A percentile compares a stretch with the other conserved stretches of the same genome.
Evolutionary conservation across 2,797 vertebrate species (phyloP).

Genomic region (Chiloscyllium punctatum): DNA sequence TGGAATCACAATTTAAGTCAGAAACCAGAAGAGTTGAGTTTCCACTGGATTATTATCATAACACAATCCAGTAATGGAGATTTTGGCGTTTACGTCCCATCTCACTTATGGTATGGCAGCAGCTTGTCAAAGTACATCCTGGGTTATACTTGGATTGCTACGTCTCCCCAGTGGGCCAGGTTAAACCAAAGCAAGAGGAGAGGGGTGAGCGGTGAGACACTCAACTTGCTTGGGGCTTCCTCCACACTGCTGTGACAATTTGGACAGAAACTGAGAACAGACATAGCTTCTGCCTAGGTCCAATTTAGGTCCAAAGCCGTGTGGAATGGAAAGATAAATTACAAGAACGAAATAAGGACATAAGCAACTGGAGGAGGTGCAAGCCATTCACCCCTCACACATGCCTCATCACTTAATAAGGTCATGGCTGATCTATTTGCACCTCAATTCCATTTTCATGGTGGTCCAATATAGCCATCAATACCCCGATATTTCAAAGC

Average conservation of each 20-base stretch:
- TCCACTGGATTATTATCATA: neutral
- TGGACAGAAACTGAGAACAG: neutral
- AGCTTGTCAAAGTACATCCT: neutral
- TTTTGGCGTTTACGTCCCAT: neutral
- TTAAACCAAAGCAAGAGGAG: neutral
- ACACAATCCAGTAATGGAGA: neutral
- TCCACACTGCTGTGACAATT: neutral
- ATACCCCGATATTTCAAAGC: too few relatives aligned
- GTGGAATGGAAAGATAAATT: neutral
- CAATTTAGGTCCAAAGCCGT: neutral
- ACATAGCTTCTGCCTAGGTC: neutral
- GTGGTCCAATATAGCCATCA: too few relatives aligned
- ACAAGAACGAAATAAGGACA: neutral
- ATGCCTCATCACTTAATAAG: too few relatives aligned
- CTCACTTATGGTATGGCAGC: neutral
- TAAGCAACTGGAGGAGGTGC: too few relatives aligned
- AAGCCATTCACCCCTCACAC: too few relatives aligned
- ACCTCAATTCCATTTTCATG: too few relatives aligned
- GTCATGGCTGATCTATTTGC: too few relatives aligned
- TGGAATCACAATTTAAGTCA: neutral
- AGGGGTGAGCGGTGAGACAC: neutral
- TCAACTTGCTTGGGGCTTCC: neutral
- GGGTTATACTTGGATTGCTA: neutral
- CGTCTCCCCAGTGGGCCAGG: neutral
- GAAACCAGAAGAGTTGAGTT: neutral